Evolutionary conservation across 2,113 vertebrate genomes (phyloP).

Genomic region (Leiothrix lutea): DNA sequence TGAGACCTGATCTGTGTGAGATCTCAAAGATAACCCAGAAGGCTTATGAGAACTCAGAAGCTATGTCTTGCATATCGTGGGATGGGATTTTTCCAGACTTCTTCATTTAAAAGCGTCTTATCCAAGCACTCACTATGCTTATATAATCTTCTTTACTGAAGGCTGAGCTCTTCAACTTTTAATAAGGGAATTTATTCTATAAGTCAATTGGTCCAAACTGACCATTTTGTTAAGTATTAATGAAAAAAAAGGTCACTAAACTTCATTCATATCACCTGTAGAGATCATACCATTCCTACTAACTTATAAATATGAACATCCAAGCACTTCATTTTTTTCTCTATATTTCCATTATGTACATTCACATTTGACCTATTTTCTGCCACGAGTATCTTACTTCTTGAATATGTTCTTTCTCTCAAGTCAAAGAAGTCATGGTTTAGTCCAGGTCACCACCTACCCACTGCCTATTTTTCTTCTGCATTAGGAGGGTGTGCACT

Average conservation of each 20-base stretch:
- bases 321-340: background rate
- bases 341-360: background rate
- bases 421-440: background rate
- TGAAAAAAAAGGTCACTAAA: background rate
- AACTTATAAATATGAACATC: background rate
- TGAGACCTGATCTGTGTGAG: background rate
- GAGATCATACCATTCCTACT: background rate
- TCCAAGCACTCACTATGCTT: background rate
- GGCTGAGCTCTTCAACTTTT: background rate
- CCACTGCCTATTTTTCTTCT: background rate
- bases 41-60: background rate
- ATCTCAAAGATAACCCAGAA: background rate
- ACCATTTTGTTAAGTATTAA: background rate
- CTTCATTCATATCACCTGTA: background rate
- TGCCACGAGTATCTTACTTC: background rate
- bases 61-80: background rate
- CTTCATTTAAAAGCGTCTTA: background rate
- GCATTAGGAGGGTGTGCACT: background rate
- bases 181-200: background rate
- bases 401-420: background rate
- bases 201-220: background rate
- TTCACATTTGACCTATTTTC: background rate
- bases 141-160: background rate
- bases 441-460: background rate
- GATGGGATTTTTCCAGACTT: background rate